These are phyloP conservation scores for Orientallactaga bullata DNA, from an alignment of 2,113 vertebrate species.

Conservation along the genomic window DNA sequence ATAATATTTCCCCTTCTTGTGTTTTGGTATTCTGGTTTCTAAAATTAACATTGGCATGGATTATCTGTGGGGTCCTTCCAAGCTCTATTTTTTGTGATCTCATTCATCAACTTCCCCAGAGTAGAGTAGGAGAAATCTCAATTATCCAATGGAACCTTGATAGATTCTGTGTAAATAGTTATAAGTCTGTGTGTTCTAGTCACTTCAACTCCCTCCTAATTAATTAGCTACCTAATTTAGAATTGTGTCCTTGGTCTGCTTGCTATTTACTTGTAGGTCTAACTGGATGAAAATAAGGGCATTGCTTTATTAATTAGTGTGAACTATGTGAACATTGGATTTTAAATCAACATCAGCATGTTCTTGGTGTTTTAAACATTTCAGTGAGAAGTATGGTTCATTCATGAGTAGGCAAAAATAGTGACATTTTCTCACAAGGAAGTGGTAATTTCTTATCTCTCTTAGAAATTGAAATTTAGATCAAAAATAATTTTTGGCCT, in stretches of 20 bases:
- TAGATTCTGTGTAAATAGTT: constrained; percentile 61
- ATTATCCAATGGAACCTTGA: constrained; percentile 66
- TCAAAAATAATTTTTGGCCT: neutral
- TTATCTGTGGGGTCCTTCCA: neutral
- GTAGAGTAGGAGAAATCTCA: constrained; percentile 38
- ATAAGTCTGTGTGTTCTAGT: constrained; percentile 40
- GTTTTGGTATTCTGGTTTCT: neutral
- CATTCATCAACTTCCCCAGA: constrained; percentile 60
- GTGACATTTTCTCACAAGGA: neutral
- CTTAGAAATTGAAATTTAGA: neutral
- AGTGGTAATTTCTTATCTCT: neutral
- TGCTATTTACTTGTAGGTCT: neutral
- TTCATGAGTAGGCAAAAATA: neutral
- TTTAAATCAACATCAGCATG: neutral
- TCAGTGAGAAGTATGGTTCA: neutral
- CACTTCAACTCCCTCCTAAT: constrained; percentile 5
- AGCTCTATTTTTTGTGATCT: constrained; percentile 36
- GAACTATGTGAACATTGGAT: neutral
- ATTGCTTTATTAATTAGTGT: neutral
- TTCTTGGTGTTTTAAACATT: neutral
- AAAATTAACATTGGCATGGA: constrained; percentile 14
- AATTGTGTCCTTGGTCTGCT: neutral
- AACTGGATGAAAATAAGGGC: neutral
- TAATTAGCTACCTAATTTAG: constrained; percentile 54
- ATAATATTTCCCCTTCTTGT: neutral